These are phyloP conservation scores for Trissolcus japonicus DNA, from an alignment of 2,888 invertebrate genomes.

Conservation along the genomic window DNA sequence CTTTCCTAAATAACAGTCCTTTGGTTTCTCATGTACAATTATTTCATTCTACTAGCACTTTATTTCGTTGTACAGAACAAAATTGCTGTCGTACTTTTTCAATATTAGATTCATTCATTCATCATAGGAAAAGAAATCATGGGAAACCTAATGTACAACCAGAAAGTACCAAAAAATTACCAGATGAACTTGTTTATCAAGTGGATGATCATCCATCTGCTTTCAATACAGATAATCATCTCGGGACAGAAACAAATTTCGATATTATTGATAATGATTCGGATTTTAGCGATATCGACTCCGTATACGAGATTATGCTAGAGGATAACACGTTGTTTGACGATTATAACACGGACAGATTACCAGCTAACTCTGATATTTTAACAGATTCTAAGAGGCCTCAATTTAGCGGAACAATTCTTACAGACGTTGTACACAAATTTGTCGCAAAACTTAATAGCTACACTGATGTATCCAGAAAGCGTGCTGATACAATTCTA, in stretches of 20 bases:
- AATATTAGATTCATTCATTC: conserved; percentile 16
- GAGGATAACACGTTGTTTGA: neutral
- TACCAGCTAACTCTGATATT: neutral
- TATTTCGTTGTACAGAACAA: conserved; percentile 18
- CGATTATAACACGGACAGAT: neutral
- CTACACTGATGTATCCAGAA: conserved; percentile 21
- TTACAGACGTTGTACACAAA: neutral
- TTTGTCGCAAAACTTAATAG: conserved; percentile 14
- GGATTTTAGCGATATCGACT: conserved; percentile 5
- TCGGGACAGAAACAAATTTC: neutral
- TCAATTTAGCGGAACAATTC: neutral
- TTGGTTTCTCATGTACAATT: conserved; percentile 13
- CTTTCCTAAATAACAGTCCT: neutral
- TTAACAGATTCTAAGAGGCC: neutral
- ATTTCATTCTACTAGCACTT: neutral
- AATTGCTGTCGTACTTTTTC: conserved; percentile 17
- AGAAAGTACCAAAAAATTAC: neutral
- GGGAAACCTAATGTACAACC: neutral
- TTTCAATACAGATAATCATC: no score
- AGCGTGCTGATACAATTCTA: conserved; percentile 15
- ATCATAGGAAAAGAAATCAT: conserved; percentile 16
- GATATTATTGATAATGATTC: conserved; percentile 3
- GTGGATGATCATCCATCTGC: no score
- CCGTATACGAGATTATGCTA: neutral
- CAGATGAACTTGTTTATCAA: neutral